Conservation (phyloP, 2,797 vertebrate species). For the Limosa lapponica region DNA sequence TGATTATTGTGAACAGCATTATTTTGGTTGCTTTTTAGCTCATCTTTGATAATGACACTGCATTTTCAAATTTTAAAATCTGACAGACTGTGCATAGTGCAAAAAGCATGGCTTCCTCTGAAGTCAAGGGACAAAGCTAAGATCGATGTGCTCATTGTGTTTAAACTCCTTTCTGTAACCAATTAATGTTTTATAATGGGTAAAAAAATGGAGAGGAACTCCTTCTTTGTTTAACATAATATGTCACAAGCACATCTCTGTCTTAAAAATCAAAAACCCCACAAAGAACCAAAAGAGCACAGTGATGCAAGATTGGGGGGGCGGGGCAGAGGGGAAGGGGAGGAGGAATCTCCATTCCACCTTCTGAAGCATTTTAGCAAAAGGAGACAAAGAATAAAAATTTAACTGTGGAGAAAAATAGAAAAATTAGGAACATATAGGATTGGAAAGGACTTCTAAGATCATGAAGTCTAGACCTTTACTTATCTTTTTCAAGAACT, state of each 20-base stretch:
- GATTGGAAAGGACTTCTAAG: not conserved
- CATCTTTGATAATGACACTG: not conserved
- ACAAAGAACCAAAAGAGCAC: not conserved
- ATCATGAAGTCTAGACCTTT: not conserved
- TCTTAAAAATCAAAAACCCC: not conserved
- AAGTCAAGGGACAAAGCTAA: not conserved
- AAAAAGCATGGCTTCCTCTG: not conserved
- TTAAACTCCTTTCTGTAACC: not conserved
- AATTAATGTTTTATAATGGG: not conserved
- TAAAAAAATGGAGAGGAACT: not conserved
- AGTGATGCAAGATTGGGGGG: not conserved
- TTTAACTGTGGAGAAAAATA: not conserved
- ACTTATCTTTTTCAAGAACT: constrained; percentile 11
- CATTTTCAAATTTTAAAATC: not conserved
- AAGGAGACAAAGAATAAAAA: not conserved
- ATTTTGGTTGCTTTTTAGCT: not conserved
- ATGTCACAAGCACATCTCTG: not conserved
- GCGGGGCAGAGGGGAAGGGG: too few species aligned
- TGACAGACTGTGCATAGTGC: not conserved
- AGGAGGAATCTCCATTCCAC: not conserved
- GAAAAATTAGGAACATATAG: not conserved
- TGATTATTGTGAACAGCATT: not conserved
- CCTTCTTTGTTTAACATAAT: not conserved
- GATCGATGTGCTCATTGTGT: rapidly evolving
- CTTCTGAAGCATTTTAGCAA: not conserved